These are phyloP conservation scores for Zaprionus capensis DNA, from an alignment of 1,140 invertebrate species.

Conservation along the genomic window DNA sequence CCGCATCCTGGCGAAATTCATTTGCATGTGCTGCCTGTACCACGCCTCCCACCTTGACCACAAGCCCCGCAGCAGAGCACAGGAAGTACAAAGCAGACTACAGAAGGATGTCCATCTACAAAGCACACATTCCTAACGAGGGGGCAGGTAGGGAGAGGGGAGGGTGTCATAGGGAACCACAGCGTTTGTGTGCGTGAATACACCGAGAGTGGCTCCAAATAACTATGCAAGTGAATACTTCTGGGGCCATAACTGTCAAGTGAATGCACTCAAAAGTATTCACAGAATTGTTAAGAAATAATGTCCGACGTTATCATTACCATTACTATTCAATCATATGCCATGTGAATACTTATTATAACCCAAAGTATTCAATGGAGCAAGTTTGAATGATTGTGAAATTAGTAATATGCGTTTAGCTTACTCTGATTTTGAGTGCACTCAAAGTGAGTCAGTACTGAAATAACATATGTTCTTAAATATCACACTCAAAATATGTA, in stretches of 20 bases:
- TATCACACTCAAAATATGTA: too few relatives aligned
- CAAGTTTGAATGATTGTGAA: too few relatives aligned
- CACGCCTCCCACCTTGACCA: constrained; percentile 26
- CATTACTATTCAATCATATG: too few relatives aligned
- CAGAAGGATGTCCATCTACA: constrained; percentile 3
- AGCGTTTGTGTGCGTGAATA: background rate
- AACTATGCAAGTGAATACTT: background rate
- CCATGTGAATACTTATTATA: too few relatives aligned
- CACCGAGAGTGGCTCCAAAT: background rate
- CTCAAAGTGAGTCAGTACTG: too few relatives aligned
- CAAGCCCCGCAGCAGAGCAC: constrained; percentile 19
- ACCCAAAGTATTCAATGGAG: too few relatives aligned
- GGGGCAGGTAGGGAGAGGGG: background rate
- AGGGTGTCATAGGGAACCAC: background rate
- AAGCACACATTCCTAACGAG: constrained; percentile 9
- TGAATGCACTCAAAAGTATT: background rate
- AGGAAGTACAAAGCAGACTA: constrained; percentile 35
- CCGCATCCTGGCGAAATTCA: constrained; percentile 45
- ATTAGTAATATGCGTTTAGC: too few relatives aligned
- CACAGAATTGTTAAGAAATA: background rate
- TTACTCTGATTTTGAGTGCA: too few relatives aligned
- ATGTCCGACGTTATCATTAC: too few relatives aligned
- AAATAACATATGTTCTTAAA: too few relatives aligned
- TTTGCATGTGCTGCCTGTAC: constrained; percentile 34
- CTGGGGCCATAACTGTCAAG: background rate